Base-by-base conservation (phyloP, 2,888 invertebrate species). In the Lasioglossum marginatum region DNA sequence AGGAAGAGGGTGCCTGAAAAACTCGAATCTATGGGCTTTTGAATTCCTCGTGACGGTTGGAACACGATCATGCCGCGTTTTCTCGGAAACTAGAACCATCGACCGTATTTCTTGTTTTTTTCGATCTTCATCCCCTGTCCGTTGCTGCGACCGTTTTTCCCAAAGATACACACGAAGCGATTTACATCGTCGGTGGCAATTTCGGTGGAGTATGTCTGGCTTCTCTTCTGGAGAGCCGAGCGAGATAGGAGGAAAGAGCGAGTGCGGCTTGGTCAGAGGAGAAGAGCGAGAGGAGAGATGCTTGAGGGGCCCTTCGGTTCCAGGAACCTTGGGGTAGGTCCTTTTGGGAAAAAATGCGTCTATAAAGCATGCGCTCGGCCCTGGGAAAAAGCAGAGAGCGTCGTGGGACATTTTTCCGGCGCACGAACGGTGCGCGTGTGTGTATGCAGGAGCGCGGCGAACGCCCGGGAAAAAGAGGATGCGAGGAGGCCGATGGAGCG, bases 301-400 rank as follows among this genome's bases (percentile, higher is more conserved):
- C 83, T 85, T 71, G 85, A 85, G 79, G 78, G 88, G 77, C 87
- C 87, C 88, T 81, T 89, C 92, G 92, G 89, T 94, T 94, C 94
- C 91, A 74, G 85, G 94, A 94, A 94, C 91, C 92, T 90, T 92
- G 92, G 93, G 93, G 92, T 93, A 93, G 93, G 93, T 93, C 93
- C 89, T 91, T 92, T 92, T 83, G 85, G 83, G 86, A 92, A 92
- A 92, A 92, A 92, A 93, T 92, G 89, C 88, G 89, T 72, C 85
- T 89, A 89, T 91, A 91, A 90, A 91, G 89, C 90, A 88, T 83
- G 88, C 92, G 83, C 72, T 87, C 6, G 84, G 87, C 89, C 91
- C 92, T 92, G 93, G 89, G 91, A 92, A 66, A 66, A 68, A 91
- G 78, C 82, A 84, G 82, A 77, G 87, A 79, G 77, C 48, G 71